phyloP scores from a whole-genome alignment of 2,888 invertebrate genomes.

The Spilarctia lutea region DNA sequence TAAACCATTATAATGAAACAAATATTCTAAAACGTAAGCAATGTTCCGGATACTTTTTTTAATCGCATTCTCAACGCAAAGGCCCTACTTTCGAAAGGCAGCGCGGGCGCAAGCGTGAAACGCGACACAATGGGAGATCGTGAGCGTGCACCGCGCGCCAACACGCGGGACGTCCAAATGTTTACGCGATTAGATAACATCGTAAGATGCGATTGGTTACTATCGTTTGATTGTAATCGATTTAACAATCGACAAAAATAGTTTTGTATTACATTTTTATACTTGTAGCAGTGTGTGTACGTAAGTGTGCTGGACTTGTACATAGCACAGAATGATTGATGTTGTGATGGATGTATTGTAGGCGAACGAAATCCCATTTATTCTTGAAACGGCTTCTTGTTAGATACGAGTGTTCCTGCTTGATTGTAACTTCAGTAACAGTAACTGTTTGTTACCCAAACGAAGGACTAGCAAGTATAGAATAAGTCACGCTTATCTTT shows the following conservation, averaged over 20 bases:
- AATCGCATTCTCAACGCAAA: slow-evolving; percentile 64
- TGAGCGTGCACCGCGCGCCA: slow-evolving; percentile 56
- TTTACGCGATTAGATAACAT: slow-evolving; percentile 76
- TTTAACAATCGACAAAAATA: slow-evolving; percentile 54
- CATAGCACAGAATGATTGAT: neutral
- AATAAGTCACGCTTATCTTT: neutral
- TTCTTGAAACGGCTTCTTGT: neutral
- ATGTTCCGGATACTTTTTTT: slow-evolving; percentile 60
- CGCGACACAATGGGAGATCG: slow-evolving; percentile 73
- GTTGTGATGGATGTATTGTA: neutral
- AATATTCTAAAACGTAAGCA: slow-evolving; percentile 61
- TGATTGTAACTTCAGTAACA: neutral
- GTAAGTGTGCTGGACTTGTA: neutral
- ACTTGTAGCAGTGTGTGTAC: neutral
- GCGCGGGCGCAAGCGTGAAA: slow-evolving; percentile 71
- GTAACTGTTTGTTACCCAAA: neutral
- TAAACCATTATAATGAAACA: slow-evolving; percentile 44
- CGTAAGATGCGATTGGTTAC: slow-evolving; percentile 64
- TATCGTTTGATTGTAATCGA: slow-evolving; percentile 62
- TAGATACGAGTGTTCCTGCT: neutral
- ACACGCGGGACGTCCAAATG: slow-evolving; percentile 73
- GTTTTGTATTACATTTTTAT: slow-evolving; percentile 34
- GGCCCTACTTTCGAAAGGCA: slow-evolving; percentile 64
- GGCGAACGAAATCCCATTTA: neutral
- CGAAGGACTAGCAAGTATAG: neutral